Evolutionary conservation across 2,113 vertebrate species (phyloP).

Genomic region (Carassius carassius): DNA sequence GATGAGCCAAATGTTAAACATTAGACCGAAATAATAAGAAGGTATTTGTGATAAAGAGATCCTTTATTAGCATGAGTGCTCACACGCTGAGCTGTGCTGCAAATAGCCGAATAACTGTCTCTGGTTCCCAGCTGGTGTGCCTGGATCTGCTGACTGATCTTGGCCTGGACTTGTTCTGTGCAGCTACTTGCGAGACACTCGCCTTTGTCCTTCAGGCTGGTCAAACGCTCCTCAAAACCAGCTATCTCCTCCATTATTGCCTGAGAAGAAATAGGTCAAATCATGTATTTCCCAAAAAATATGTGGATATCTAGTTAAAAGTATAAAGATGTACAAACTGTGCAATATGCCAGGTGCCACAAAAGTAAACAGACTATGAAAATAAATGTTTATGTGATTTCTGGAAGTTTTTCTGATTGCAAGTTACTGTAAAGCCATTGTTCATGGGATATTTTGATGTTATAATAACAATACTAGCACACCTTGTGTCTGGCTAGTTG

Average conservation of each 20-base stretch:
- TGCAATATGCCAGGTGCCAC: no score
- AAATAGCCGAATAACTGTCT: constrained; percentile 97
- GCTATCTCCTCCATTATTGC: constrained; percentile 98
- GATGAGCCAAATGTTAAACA: constrained; percentile 17
- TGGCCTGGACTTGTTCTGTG: constrained; percentile 85
- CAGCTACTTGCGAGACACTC: constrained; percentile 83
- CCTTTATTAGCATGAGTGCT: constrained; percentile 58
- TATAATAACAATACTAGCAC: not conserved
- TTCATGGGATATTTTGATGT: not conserved
- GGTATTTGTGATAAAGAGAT: not conserved
- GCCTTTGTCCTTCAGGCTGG: constrained; percentile 81
- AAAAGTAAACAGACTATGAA: not conserved
- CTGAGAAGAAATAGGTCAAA: constrained; percentile 66
- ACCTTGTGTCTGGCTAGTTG: constrained; percentile 96
- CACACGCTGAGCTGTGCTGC: constrained; percentile 94
- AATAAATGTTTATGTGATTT: not conserved
- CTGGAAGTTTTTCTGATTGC: not conserved
- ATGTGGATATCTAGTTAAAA: not conserved
- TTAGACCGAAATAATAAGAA: not conserved
- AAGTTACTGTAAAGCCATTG: not conserved
- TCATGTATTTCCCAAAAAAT: not conserved
- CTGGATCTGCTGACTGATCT: constrained; percentile 86
- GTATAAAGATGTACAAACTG: not conserved
- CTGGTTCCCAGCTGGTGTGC: constrained; percentile 89
- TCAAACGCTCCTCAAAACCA: constrained; percentile 90